These are phyloP conservation scores for Drosophila setosimentum DNA, from an alignment of 2,888 invertebrate species.

Conservation along the genomic window DNA sequence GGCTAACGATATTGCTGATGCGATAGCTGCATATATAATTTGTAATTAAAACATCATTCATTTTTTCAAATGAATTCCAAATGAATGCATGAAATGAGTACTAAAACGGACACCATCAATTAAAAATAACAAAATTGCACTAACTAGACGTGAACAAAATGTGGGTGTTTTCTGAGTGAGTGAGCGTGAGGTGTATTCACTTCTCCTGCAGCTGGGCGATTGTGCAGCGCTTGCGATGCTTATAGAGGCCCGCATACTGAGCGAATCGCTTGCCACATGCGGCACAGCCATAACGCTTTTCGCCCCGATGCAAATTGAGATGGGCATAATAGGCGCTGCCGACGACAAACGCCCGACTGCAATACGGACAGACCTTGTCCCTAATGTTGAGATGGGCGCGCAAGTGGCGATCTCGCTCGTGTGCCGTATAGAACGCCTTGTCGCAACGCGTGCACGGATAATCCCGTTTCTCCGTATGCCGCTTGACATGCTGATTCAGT, in stretches of 20 bases:
- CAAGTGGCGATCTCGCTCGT: conserved; percentile 79
- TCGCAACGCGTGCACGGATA: conserved; percentile 76
- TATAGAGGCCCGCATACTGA: conserved; percentile 83
- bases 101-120: background rate
- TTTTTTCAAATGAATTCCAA: background rate
- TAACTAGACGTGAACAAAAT: background rate
- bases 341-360: conserved; percentile 78
- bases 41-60: background rate
- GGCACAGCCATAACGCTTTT: conserved; percentile 78
- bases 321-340: conserved; percentile 83
- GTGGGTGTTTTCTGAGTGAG: background rate
- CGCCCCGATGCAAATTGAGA: conserved; percentile 78
- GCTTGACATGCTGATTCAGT: conserved; percentile 81
- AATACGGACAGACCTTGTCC: conserved; percentile 81
- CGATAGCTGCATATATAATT: background rate
- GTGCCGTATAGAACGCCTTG: conserved; percentile 81
- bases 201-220: conserved; percentile 17
- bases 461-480: conserved; percentile 77
- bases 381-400: conserved; percentile 81
- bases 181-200: background rate
- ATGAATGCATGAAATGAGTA: background rate
- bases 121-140: background rate
- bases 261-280: conserved; percentile 76
- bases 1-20: background rate
- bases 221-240: conserved; percentile 73